Evolutionary conservation across 2,797 vertebrate species (phyloP), one percentile per base, ranked within the genome.

Genomic region (Helostoma temminkii): DNA sequence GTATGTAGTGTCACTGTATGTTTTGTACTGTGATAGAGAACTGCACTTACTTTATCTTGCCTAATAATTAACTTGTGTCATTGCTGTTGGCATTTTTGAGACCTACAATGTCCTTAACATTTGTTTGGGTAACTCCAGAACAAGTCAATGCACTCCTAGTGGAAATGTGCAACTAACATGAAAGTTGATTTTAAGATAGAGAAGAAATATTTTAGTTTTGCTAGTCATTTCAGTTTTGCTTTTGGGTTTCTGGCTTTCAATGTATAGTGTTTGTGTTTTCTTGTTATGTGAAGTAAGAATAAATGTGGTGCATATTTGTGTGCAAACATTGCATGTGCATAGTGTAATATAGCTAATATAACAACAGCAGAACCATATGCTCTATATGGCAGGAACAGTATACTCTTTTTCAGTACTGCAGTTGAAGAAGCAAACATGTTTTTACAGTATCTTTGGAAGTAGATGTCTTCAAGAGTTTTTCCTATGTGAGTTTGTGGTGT

Each of bases 351-450:
- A n/a, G n/a, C n/a, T n/a, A n/a, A n/a, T n/a, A n/a, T n/a, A n/a
- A n/a, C 62, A 10, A 37, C 9, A 62, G 56, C 24, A 53, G 26
- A 65, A 67, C 57, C 61, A 83, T 54, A n/a, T 50, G 26, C 5
- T 21, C 6, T 39, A 37, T 42, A 16, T 41, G 63, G 47, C 58
- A 71, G 47, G 57, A 39, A 25, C 32, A 25, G 16, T 0, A 1
- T 11, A 9, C 16, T 11, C 15, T 56, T 16, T n/a, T n/a, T 19
- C 15, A 12, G n/a, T 6, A 3, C 21, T 26, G 32, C 32, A 75
- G 53, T 75, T 71, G 59, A 59, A 66, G 45, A 42, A 66, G 34
- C 58, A 43, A 76, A 71, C 81, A 48, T 47, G 66, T 80, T 70
- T 49, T 9, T 16, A 66, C 65, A 72, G 24, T 19, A 18, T 49